Percentiles rank a stretch among this genome's conserved stretches.
phyloP scores from a whole-genome alignment of 2,888 invertebrate species.

The Liposcelis brunnea region DNA sequence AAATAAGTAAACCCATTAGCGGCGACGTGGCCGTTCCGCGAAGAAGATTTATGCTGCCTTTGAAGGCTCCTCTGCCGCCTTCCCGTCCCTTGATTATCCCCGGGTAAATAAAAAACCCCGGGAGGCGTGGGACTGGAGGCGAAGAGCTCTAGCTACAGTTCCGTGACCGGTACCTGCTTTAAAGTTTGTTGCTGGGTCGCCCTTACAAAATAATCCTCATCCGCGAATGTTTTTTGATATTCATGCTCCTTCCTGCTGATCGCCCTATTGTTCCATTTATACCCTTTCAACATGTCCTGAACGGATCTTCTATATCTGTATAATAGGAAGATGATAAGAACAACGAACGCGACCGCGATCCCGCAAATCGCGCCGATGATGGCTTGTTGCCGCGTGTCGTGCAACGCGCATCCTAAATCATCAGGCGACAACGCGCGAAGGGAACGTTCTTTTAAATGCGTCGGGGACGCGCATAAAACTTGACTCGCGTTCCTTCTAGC shows the following conservation, averaged over 20 bases:
- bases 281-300: slow-evolving; percentile 65
- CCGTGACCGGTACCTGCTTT: slow-evolving; percentile 72
- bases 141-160: slow-evolving; percentile 92
- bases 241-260: slow-evolving; percentile 66
- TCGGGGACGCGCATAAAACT: slow-evolving; percentile 56
- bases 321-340: slow-evolving; percentile 51
- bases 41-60: not conserved
- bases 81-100: slow-evolving; percentile 29
- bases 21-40: not conserved
- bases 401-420: slow-evolving; percentile 64
- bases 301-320: slow-evolving; percentile 67
- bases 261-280: slow-evolving; percentile 58
- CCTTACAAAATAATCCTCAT: slow-evolving; percentile 65
- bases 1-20: slow-evolving; percentile 4
- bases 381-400: slow-evolving; percentile 61
- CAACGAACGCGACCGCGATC: slow-evolving; percentile 51
- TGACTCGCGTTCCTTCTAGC: slow-evolving; percentile 44
- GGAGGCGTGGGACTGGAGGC: slow-evolving; percentile 57
- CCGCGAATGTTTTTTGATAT: slow-evolving; percentile 78
- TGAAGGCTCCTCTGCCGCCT: slow-evolving; percentile 23
- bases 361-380: slow-evolving; percentile 61
- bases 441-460: slow-evolving; percentile 49
- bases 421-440: slow-evolving; percentile 51
- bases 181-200: slow-evolving; percentile 37
- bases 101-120: slow-evolving; percentile 56